Evolutionary conservation across 2,888 invertebrate genomes (phyloP).

Genomic region (Embidobia sp.): DNA sequence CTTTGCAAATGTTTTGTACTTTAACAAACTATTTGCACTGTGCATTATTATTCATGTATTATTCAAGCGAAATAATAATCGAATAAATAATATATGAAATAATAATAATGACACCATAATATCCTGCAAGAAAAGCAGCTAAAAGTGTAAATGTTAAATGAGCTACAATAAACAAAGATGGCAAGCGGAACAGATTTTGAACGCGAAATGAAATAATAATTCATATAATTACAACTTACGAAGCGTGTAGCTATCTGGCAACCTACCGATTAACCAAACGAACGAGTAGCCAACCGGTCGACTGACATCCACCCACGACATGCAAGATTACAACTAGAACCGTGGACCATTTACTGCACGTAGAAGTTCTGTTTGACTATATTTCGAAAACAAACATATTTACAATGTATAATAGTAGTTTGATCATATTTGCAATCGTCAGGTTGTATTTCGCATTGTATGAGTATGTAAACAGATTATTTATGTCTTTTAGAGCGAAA

Average conservation of each 20-base stretch:
- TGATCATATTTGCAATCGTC: too few relatives aligned
- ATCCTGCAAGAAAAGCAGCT: too few relatives aligned
- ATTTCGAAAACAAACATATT: slow-evolving; percentile 76
- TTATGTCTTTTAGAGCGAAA: too few relatives aligned
- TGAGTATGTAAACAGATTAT: too few relatives aligned
- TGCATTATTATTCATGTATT: too few relatives aligned
- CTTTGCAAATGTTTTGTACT: too few relatives aligned
- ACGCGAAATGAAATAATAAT: slow-evolving; percentile 79
- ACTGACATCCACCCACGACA: slow-evolving; percentile 76
- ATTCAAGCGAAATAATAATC: too few relatives aligned
- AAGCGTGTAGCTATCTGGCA: slow-evolving; percentile 64
- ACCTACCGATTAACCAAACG: slow-evolving; percentile 63
- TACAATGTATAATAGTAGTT: too few relatives aligned
- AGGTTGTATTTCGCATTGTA: too few relatives aligned
- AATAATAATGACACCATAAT: too few relatives aligned
- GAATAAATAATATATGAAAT: too few relatives aligned
- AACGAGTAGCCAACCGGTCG: slow-evolving; percentile 64
- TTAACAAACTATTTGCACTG: too few relatives aligned
- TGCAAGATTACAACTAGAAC: slow-evolving; percentile 76
- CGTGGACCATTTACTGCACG: slow-evolving; percentile 78
- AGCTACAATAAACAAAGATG: slow-evolving; percentile 52
- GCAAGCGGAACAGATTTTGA: slow-evolving; percentile 75
- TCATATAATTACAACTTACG: slow-evolving; percentile 78
- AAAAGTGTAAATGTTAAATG: slow-evolving; percentile 54
- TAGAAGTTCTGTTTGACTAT: slow-evolving; percentile 79